These are phyloP conservation scores for Notarius lentiginosus DNA, from an alignment of 2,113 vertebrate genomes.

Conservation along the genomic window DNA sequence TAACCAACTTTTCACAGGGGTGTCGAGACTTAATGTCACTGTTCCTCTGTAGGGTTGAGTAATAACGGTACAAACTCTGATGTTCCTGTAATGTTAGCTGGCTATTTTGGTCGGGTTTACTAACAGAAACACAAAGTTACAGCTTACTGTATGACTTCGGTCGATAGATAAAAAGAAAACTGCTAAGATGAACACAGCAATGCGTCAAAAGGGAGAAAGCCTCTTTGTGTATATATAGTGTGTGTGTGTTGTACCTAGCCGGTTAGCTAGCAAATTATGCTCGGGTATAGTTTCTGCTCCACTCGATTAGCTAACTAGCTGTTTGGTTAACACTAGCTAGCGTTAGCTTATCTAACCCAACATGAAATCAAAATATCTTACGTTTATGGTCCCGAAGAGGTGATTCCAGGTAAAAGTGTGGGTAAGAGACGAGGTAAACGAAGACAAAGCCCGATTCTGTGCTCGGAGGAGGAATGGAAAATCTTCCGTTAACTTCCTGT, in stretches of 20 bases:
- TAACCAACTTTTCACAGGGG: too few relatives aligned
- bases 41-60: neutral
- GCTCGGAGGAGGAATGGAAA: conserved; percentile 8
- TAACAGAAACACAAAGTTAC: neutral
- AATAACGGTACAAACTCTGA: neutral
- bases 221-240: neutral
- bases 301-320: conserved; percentile 11
- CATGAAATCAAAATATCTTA: neutral
- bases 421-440: neutral
- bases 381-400: neutral
- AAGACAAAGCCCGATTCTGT: conserved; percentile 9
- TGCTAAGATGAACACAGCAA: neutral
- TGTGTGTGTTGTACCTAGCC: neutral
- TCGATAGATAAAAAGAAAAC: neutral
- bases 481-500: conserved; percentile 43
- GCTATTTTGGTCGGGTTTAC: neutral
- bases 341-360: conserved; percentile 6
- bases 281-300: neutral
- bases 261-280: neutral
- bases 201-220: accelerated
- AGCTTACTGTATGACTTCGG: neutral
- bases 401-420: neutral
- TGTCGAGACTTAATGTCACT: neutral
- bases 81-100: neutral
- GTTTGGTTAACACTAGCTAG: conserved; percentile 1